phyloP scores from a whole-genome alignment of 2,888 invertebrate species.

The Xestobium rufovillosum region DNA sequence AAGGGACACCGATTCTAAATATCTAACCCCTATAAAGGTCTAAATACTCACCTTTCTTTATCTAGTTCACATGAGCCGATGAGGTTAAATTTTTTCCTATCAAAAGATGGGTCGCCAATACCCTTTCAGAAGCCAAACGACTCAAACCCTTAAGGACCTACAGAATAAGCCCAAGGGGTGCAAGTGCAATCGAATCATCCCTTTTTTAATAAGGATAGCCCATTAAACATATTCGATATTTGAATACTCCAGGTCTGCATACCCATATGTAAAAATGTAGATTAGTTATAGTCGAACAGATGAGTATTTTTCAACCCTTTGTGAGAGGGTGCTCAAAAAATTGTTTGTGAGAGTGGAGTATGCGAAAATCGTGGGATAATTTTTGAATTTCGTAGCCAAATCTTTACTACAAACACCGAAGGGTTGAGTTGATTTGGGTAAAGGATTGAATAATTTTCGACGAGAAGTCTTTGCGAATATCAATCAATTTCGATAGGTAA shows the following conservation, averaged over 20 bases:
- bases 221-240: constrained; percentile 45
- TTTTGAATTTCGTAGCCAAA: constrained; percentile 31
- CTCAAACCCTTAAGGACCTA: constrained; percentile 11
- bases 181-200: no score
- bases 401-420: constrained; percentile 20
- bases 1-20: constrained; percentile 43
- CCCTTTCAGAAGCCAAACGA: constrained; percentile 1
- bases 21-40: constrained; percentile 33
- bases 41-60: constrained; percentile 8
- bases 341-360: constrained; percentile 30
- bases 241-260: constrained; percentile 41
- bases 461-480: constrained; percentile 9
- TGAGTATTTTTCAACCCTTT: constrained; percentile 11
- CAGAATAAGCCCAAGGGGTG: no score
- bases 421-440: constrained; percentile 8
- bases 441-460: constrained; percentile 10
- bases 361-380: constrained; percentile 42
- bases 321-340: constrained; percentile 9
- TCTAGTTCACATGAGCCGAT: constrained; percentile 14
- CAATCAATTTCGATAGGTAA: constrained; percentile 1
- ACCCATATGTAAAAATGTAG: constrained; percentile 42
- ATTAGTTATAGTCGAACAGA: constrained; percentile 35
- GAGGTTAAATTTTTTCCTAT: constrained; percentile 23
- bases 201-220: no score
- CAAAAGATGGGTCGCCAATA: constrained; percentile 25